Evolutionary conservation across 1,140 invertebrate genomes (phyloP), one percentile per base, ranked within the genome.

Genomic region (Bombyx mandarina): DNA sequence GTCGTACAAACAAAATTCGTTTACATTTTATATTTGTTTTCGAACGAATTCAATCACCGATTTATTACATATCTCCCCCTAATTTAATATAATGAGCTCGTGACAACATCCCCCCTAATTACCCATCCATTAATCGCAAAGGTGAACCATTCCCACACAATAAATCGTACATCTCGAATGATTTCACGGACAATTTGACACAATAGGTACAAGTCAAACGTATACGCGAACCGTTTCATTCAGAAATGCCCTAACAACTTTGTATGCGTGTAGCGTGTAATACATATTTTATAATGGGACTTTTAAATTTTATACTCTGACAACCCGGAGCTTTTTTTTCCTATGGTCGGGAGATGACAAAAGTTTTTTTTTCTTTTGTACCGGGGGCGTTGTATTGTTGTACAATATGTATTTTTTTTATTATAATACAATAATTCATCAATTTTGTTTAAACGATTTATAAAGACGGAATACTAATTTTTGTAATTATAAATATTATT

Each of bases 221-320:
- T 63, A 63, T 45, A 76, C 67, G 77, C 1, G 26, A 35, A 35
- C 26, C 26, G 26, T 35, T 82, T 78, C 73, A 83, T 73, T 66
- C 58, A 73, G 74, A 78, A 79, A 73, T 71, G 79, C 61, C 53
- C 77, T 87, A 84, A 87, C 84, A 87, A 87, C 84, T 84, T 85
- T 82, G 84, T 87, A 82, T 73, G 77, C 79, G 71, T 87, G 84
- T 87, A 82, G 77, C 79, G 71, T 87, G 84, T 87, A 82, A 86
- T 87, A 87, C 81, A 87, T 87, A 87, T 85, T 84, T 84, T 77
- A 87, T 85, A 82, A 83, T 83, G 67, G 71, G 65, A 74, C 75
- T 71, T 77, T 85, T 84, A 74, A 35, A 82, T 83, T 87, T 87
- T 84, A 81, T 84, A 70, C 67, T 66, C 70, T 75, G 66, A 75